phyloP scores from a whole-genome alignment of 2,888 invertebrate genomes.

The Heliconius erato region DNA sequence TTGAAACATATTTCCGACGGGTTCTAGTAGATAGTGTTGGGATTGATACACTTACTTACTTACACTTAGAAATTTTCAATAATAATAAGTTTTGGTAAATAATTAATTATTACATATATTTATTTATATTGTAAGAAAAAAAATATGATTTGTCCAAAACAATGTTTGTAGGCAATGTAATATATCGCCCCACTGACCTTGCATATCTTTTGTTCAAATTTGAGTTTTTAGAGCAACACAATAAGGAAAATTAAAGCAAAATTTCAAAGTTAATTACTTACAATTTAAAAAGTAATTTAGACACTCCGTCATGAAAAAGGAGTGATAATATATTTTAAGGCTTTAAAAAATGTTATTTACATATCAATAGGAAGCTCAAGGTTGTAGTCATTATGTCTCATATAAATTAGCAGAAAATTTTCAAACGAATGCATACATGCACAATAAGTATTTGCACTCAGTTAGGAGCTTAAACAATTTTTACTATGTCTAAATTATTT shows the following conservation, averaged over 20 bases:
- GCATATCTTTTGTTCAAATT: background rate
- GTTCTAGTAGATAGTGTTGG: too few relatives aligned
- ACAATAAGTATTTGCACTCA: constrained; percentile 30
- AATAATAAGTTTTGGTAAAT: background rate
- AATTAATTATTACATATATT: background rate
- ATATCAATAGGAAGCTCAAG: constrained; percentile 44
- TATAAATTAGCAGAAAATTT: constrained; percentile 38
- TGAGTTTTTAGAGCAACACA: background rate
- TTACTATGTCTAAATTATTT: constrained; percentile 32
- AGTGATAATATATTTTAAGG: constrained; percentile 26
- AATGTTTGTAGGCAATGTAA: background rate
- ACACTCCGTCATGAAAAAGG: background rate
- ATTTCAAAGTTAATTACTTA: background rate
- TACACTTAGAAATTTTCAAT: background rate
- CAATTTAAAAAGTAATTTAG: constrained; percentile 18
- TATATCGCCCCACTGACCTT: background rate
- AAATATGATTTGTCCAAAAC: too few relatives aligned
- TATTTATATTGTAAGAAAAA: too few relatives aligned
- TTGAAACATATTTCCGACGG: too few relatives aligned
- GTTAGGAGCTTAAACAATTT: background rate
- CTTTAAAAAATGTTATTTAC: constrained; percentile 25
- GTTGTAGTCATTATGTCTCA: constrained; percentile 23
- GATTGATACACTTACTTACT: too few relatives aligned
- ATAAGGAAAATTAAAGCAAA: background rate
- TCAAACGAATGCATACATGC: constrained; percentile 33